Percentiles rank a stretch among this genome's conserved stretches.
Conservation (phyloP, 1,140 invertebrate species). For the Drosophila cardini region DNA sequence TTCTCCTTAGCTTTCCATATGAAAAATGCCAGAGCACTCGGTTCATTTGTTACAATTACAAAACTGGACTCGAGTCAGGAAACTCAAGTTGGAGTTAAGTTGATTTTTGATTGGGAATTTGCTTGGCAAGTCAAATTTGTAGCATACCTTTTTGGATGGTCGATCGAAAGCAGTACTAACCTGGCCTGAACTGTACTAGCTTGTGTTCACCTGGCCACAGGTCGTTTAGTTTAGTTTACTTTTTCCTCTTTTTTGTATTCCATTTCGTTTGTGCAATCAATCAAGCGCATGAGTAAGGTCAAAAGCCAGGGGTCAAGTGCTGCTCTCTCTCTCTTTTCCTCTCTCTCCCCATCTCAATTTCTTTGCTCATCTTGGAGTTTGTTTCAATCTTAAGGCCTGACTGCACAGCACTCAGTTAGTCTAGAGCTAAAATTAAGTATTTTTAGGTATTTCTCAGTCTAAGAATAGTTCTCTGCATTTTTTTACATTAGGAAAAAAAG, state of each 20-base stretch:
- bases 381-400: slow-evolving; percentile 44
- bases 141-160: slow-evolving; percentile 33
- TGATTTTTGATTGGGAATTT: slow-evolving; percentile 52
- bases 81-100: slow-evolving; percentile 42
- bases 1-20: slow-evolving; percentile 31
- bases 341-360: too few species aligned
- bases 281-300: slow-evolving; percentile 64
- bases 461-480: slow-evolving; percentile 8
- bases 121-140: slow-evolving; percentile 34
- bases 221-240: slow-evolving; percentile 34
- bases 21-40: slow-evolving; percentile 38
- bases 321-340: neutral
- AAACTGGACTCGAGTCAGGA: slow-evolving; percentile 4
- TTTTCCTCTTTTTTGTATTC: slow-evolving; percentile 46
- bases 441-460: slow-evolving; percentile 4
- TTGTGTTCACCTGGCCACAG: slow-evolving; percentile 1
- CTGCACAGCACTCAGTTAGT: slow-evolving; percentile 50
- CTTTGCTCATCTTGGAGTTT: slow-evolving; percentile 8
- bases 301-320: slow-evolving; percentile 47
- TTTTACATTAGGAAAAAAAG: neutral
- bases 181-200: neutral
- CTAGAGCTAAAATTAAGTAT: slow-evolving; percentile 8
- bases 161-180: neutral
- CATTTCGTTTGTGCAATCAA: slow-evolving; percentile 65
- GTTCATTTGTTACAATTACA: slow-evolving; percentile 68